A percentile compares a stretch with the other conserved stretches of the same genome.
These are phyloP conservation scores for Eristalis arbustorum DNA, from an alignment of 2,888 invertebrate species.

Conservation along the genomic window DNA sequence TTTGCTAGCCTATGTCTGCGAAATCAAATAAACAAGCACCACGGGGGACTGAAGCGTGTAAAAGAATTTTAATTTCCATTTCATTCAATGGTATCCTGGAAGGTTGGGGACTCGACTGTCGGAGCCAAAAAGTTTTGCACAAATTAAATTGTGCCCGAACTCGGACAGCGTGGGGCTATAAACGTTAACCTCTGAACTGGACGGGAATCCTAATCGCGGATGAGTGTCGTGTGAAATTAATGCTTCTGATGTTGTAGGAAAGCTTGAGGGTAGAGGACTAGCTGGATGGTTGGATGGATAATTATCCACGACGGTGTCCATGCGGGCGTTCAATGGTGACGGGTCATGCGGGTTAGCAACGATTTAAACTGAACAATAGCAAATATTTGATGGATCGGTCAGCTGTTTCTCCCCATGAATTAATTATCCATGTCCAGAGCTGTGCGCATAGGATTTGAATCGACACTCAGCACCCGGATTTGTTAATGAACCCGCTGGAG, in stretches of 20 bases:
- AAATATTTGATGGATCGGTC: too few relatives aligned
- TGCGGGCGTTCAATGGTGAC: not conserved
- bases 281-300: not conserved
- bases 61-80: slow-evolving; percentile 50
- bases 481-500: too few relatives aligned
- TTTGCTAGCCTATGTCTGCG: slow-evolving; percentile 24
- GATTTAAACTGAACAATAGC: too few relatives aligned
- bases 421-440: too few relatives aligned
- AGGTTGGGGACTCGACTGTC: slow-evolving; percentile 5
- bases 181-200: not conserved
- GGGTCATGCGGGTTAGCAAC: too few relatives aligned
- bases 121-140: slow-evolving; percentile 27
- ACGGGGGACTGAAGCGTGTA: slow-evolving; percentile 26
- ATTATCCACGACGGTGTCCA: not conserved
- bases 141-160: slow-evolving; percentile 42
- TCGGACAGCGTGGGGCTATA: not conserved
- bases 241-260: slow-evolving; percentile 3
- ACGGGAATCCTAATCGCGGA: slow-evolving; percentile 30
- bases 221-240: slow-evolving; percentile 39
- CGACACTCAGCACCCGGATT: too few relatives aligned
- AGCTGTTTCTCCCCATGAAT: too few relatives aligned
- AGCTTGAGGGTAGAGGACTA: not conserved
- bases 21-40: slow-evolving; percentile 40
- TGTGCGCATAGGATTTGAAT: too few relatives aligned
- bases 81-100: slow-evolving; percentile 15